Evolutionary conservation across 2,888 invertebrate species (phyloP), one percentile per base, ranked within the genome.

Genomic region (Axea sp.): DNA sequence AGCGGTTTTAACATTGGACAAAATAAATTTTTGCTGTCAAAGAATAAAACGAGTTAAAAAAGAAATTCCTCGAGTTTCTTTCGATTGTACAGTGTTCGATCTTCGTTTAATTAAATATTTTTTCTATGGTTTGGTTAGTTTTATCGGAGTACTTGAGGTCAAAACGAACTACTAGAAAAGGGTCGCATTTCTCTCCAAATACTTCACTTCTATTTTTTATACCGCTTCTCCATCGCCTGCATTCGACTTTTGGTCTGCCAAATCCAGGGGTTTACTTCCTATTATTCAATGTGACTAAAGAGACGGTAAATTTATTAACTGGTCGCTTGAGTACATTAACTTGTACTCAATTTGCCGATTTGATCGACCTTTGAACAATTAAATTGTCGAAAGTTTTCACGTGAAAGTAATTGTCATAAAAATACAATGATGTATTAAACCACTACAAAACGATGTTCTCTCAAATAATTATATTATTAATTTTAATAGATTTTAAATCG

Each of bases 251-350:
- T 47, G 59, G 67, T 69, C 62, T 59, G 22, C 57, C 43, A 65
- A 65, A 65, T 64, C 60, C 12, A 30, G n/a, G 26, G 39, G 64
- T 47, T 69, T 74, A 68, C 55, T 53, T 64, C 14, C 43, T 28
- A 64, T 68, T 67, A 73, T 65, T 37, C 35, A 14, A 5, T 22
- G 51, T 22, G 33, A 55, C 53, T 49, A 73, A 62, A 75, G 57
- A 73, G 57, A 26, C 43, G 53, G 68, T 43, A 75, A 77, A 78
- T 78, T 76, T 77, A 73, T 67, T 65, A 71, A 62, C 51, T 51
- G 43, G 59, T 68, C 47, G 26, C 6, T 6, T 9, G 8, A 22
- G 26, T 37, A 39, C 26, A 39, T 35, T n/a, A 4, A 37, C n/a
- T 12, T 37, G 5, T 7, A 24, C 14, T 41, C 19, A 31, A 64